Conservation (phyloP, 2,888 invertebrate species). For the Drosophila prostipennis region DNA sequence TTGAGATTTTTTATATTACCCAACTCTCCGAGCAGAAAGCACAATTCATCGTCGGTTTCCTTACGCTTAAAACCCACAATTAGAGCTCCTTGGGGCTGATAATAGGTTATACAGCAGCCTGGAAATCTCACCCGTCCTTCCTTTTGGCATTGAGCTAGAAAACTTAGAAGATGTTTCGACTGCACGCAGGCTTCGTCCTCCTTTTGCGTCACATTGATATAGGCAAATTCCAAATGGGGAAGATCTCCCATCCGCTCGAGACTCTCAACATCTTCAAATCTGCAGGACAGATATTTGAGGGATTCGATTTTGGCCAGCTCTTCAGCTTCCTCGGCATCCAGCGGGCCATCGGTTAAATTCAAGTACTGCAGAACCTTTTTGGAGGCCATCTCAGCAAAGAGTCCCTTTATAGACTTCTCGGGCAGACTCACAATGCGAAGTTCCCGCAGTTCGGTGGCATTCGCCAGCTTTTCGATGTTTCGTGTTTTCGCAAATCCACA, state of each 20-base stretch:
- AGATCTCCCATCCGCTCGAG: not conserved
- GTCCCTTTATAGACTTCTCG: not conserved
- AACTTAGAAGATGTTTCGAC: not conserved
- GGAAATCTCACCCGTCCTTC: not conserved
- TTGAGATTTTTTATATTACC: not conserved
- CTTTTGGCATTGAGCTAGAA: not conserved
- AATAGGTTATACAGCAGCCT: not conserved
- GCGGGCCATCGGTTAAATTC: not conserved
- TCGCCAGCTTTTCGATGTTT: not conserved
- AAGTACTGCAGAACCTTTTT: not conserved
- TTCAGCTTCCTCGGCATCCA: not conserved
- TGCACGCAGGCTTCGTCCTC: not conserved
- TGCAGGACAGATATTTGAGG: not conserved
- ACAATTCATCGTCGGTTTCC: not conserved
- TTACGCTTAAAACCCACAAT: not conserved
- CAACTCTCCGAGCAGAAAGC: not conserved
- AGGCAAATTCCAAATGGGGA: not conserved
- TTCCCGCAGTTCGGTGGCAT: not conserved
- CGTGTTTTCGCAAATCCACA: not conserved
- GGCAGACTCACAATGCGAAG: not conserved
- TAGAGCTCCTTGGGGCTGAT: not conserved
- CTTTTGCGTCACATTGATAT: not conserved
- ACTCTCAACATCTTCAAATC: not conserved
- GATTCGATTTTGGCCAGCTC: not conserved
- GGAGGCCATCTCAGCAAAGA: not conserved